Percentiles rank a stretch among this genome's conserved stretches.
phyloP scores from a whole-genome alignment of 2,797 vertebrate genomes.

The Alectoris magna region DNA sequence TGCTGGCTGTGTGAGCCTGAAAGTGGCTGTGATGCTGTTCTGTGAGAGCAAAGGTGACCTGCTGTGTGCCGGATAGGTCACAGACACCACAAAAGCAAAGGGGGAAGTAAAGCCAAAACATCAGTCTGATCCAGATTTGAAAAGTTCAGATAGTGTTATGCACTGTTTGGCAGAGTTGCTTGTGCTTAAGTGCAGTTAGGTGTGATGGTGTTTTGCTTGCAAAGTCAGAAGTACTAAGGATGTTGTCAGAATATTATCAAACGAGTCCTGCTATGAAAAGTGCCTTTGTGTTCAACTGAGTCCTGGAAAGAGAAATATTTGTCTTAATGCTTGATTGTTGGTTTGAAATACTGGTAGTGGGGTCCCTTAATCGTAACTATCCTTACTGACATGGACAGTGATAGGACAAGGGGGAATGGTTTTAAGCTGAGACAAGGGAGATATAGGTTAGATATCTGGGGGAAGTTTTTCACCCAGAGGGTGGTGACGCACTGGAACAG shows the following conservation, averaged over 20 bases:
- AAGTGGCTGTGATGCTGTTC: neutral
- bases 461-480: no score
- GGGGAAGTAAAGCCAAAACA: rapidly evolving
- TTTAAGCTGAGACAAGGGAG: no score
- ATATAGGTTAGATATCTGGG: no score
- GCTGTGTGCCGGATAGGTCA: neutral
- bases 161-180: neutral
- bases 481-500: no score
- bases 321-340: neutral
- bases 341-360: neutral
- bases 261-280: neutral
- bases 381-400: neutral
- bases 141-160: neutral
- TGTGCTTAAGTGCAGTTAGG: neutral
- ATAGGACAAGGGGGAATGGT: no score
- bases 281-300: rapidly evolving
- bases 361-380: neutral
- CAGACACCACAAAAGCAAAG: neutral
- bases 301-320: no score
- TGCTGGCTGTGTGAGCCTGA: neutral
- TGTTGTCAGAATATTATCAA: neutral
- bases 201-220: neutral
- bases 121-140: neutral
- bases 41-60: neutral
- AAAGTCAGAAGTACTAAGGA: neutral